Evolutionary conservation across 2,888 invertebrate species (phyloP), one percentile per base, ranked within the genome.

Genomic region (Pammene fasciana): DNA sequence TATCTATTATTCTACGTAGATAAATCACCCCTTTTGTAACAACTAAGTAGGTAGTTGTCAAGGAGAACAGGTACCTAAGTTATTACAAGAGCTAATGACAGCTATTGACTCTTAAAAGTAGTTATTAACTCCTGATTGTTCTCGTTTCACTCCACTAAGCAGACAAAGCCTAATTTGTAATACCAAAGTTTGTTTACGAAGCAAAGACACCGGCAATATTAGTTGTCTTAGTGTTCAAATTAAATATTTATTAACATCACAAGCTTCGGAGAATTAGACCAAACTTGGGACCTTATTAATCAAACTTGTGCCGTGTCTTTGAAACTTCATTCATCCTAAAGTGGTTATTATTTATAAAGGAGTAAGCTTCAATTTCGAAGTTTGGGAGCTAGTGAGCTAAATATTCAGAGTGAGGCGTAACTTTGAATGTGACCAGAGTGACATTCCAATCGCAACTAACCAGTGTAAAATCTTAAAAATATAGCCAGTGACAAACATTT

Each of bases 271-370:
- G 56, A 68, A 68, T 68, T 68, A 68, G 68, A 64, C 62, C 68
- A 64, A 68, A 68, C 68, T 67, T 13, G 56, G 34, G 18, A 67
- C 68, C 62, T 68, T 68, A 56, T 64, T 68, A 68, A 68, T 68
- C 68, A 68, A 68, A 68, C 56, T 68, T 68, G 62, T 45, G 26
- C 46, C 65, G 46, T 68, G 61, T 46, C 54, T 65, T 38, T 54
- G 26, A 8, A 67, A 61, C 68, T 41, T 18, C 18, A 38, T 34
- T 48, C 50, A 13, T 43, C 57, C 16, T 43, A 48, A 64, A 68
- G 57, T 59, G 46, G 65, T 68, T 68, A 68, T 59, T 65, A 68
- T 68, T 68, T 65, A 68, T 59, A 68, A 36, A 59, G 59, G 52
- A 10, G 46, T 65, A 68, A 68, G 65, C 68, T 45, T 65, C 68